A percentile compares a stretch with the other conserved stretches of the same genome.
phyloP scores from a whole-genome alignment of 1,140 invertebrate species.

The Prorops nasuta region DNA sequence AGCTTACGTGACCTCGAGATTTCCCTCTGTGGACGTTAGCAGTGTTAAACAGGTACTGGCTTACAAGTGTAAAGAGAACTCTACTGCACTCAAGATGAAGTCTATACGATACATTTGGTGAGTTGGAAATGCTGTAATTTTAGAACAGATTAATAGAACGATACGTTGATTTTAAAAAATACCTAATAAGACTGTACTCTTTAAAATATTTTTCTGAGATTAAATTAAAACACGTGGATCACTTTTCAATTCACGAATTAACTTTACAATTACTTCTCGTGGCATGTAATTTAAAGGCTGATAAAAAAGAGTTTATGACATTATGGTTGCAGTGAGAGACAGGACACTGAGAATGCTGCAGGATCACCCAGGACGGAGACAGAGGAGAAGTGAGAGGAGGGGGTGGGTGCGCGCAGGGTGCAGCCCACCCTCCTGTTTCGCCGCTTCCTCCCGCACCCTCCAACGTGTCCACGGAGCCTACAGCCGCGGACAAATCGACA shows the following conservation, averaged over 20 bases:
- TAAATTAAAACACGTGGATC: too few relatives aligned
- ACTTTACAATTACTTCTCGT: too few relatives aligned
- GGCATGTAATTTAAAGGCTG: too few relatives aligned
- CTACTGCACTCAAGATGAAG: constrained; percentile 70
- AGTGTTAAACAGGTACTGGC: constrained; percentile 73
- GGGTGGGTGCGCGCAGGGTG: constrained; percentile 47
- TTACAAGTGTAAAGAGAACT: constrained; percentile 76
- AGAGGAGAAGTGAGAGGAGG: constrained; percentile 53
- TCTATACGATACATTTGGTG: constrained; percentile 66
- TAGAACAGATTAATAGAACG: too few relatives aligned
- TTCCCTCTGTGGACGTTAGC: constrained; percentile 71
- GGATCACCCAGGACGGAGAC: constrained; percentile 43
- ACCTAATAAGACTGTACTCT: too few relatives aligned
- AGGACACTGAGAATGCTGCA: constrained; percentile 51
- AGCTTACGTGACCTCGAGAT: constrained; percentile 70
- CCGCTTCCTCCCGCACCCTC: constrained; percentile 43
- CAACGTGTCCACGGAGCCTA: constrained; percentile 27
- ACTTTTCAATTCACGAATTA: too few relatives aligned
- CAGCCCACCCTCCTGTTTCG: constrained; percentile 40
- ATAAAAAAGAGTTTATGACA: too few relatives aligned
- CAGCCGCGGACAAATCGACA: too few relatives aligned
- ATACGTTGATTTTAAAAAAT: too few relatives aligned
- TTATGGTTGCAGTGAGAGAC: constrained; percentile 51
- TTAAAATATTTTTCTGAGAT: too few relatives aligned
- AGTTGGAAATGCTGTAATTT: constrained; percentile 23